Base-by-base conservation (phyloP, 2,888 invertebrate species). In the Polyommatus iphigenia region DNA sequence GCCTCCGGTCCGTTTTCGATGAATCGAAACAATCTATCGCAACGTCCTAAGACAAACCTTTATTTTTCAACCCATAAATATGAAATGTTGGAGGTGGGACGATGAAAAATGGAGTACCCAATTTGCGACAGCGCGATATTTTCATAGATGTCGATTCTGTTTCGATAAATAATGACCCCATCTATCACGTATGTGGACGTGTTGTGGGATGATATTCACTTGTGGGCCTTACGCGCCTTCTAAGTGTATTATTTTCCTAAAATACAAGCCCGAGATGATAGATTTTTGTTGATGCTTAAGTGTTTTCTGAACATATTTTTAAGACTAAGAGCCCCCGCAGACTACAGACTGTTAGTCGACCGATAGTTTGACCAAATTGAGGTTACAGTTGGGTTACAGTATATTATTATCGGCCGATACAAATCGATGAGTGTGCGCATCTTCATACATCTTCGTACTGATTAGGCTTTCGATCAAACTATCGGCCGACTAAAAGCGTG, bases 161-260 rank as follows among this genome's bases (percentile, higher is more conserved):
- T 75, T 75, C 46, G 75, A 54, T 75, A 75, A 75, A 50, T 50
- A 75, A 75, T 75, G 54, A 24, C 20, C 50, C 29, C 29, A 54
- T 75, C 29, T 75, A 50, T 75, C 75, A 75, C 50, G 20, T 73
- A n/a, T 73, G 20, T 10, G 73, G 73, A 41, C 20, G 73, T 67
- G 67, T 67, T 72, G 41, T 41, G 29, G 50, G 18, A 75, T 50
- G 54, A 24, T 54, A 29, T 54, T 75, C 46, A 75, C 50, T 75
- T 41, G 72, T 36, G 72, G 41, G 41, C n/a, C 36, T 3, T 20
- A 72, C 41, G 36, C 72, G 41, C 29, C 29, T 29, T 67, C 62
- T 67, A 67, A 67, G 67, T 29, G 67, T 67, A 67, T 67, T 67
- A 67, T 32, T 67, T 67, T 32, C 29, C 29, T 13, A 15, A 32